A percentile compares a stretch with the other conserved stretches of the same genome.
Evolutionary conservation across 2,797 vertebrate species (phyloP).

Genomic region (Sebastes nivosus): DNA sequence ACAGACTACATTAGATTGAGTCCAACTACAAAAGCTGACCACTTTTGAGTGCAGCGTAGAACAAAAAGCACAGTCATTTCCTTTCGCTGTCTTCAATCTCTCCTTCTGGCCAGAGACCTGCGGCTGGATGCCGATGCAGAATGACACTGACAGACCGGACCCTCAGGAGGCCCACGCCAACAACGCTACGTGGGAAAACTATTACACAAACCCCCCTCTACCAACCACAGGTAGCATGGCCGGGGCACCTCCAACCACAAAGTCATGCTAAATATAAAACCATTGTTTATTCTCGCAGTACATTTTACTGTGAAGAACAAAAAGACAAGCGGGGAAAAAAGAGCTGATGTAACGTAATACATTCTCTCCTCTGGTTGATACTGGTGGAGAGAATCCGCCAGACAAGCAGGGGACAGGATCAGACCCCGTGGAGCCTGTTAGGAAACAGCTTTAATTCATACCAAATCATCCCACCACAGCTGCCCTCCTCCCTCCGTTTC

Average conservation of each 20-base stretch:
- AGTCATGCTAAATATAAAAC: constrained; percentile 71
- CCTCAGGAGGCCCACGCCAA: constrained; percentile 62
- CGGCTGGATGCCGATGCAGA: constrained; percentile 67
- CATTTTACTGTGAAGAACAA: constrained; percentile 48
- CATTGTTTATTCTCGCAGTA: constrained; percentile 66
- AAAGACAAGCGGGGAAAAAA: constrained; percentile 4
- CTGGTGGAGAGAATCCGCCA: constrained; percentile 45
- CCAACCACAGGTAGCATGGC: constrained; percentile 62
- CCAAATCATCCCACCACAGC: constrained; percentile 76
- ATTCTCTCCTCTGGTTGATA: constrained; percentile 27
- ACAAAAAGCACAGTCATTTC: constrained; percentile 68
- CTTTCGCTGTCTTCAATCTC: constrained; percentile 47
- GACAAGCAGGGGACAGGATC: constrained; percentile 59
- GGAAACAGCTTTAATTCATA: constrained; percentile 79
- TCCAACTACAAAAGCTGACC: constrained; percentile 34
- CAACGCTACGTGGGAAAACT: constrained; percentile 72
- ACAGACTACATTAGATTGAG: constrained; percentile 33
- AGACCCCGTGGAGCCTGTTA: constrained; percentile 78
- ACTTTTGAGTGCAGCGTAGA: constrained; percentile 37
- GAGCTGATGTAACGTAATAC: constrained; percentile 58
- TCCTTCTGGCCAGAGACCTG: constrained; percentile 54
- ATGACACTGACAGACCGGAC: constrained; percentile 57
- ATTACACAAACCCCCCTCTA: constrained; percentile 62
- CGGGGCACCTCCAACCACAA: constrained; percentile 61
- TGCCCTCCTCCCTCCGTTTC: constrained; percentile 68